Conservation (phyloP, 1,140 invertebrate genomes). For the Cataglyphis hispanica region DNA sequence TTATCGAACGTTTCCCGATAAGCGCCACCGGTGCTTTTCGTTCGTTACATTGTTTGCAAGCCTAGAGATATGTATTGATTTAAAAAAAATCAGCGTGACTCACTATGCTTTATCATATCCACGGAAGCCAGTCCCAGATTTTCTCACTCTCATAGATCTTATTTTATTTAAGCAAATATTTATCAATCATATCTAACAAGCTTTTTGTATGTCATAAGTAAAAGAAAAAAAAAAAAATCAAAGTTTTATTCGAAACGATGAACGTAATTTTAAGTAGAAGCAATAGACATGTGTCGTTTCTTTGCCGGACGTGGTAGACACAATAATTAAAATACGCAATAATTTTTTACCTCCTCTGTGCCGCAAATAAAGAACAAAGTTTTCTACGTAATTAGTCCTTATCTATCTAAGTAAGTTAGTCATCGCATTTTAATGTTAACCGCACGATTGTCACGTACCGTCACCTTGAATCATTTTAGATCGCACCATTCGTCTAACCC, state of each 20-base stretch:
- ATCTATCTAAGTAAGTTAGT: constrained; percentile 59
- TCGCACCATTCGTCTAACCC: constrained; percentile 33
- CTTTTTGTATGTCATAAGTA: background rate
- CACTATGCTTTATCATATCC: constrained; percentile 54
- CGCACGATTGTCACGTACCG: constrained; percentile 59
- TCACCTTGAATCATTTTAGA: constrained; percentile 64
- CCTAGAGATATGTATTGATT: constrained; percentile 13
- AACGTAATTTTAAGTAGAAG: background rate
- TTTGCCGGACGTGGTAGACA: background rate
- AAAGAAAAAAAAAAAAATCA: background rate
- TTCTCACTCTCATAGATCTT: constrained; percentile 3
- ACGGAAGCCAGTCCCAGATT: constrained; percentile 28
- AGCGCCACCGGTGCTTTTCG: constrained; percentile 1
- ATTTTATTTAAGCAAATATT: background rate
- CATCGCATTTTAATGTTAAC: constrained; percentile 57
- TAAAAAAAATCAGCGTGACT: constrained; percentile 58
- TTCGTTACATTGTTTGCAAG: constrained; percentile 41
- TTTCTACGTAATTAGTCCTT: constrained; percentile 34
- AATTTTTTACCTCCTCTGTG: background rate
- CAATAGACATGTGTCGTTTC: background rate
- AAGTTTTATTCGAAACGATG: background rate
- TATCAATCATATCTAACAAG: background rate
- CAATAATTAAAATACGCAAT: constrained; percentile 37
- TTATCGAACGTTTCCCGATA: constrained; percentile 62
- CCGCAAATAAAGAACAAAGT: constrained; percentile 48